Percentiles rank a stretch among this genome's conserved stretches.
Evolutionary conservation across 2,888 invertebrate genomes (phyloP).

Genomic region (Thyatira batis): DNA sequence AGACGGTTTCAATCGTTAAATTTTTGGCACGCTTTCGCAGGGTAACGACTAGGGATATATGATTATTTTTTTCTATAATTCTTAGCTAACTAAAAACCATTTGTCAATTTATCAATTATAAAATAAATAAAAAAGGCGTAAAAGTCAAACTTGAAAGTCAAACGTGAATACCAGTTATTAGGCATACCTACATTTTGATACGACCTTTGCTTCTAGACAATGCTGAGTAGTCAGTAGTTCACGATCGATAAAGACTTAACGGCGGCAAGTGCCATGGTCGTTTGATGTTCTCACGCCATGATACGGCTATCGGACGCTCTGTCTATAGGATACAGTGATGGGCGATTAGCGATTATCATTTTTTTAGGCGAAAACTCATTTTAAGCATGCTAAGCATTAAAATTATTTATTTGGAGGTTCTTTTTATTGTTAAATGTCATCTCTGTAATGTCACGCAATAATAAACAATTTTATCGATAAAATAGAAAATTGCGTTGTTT

Average conservation of each 20-base stretch:
- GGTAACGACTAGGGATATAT: too few relatives aligned
- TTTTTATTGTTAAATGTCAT: too few relatives aligned
- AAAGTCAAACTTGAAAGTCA: constrained; percentile 2
- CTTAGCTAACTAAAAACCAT: too few relatives aligned
- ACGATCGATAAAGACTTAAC: constrained; percentile 42
- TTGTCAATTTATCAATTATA: too few relatives aligned
- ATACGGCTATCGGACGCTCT: constrained; percentile 22
- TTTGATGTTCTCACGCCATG: constrained; percentile 47
- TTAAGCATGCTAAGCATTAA: background rate
- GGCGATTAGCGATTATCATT: constrained; percentile 8
- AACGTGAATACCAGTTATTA: background rate
- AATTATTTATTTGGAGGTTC: background rate
- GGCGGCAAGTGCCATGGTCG: constrained; percentile 54
- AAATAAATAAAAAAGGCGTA: background rate
- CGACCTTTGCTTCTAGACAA: constrained; percentile 21
- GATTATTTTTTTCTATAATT: too few relatives aligned
- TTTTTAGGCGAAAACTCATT: too few relatives aligned
- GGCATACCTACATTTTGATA: background rate
- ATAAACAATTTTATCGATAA: too few relatives aligned
- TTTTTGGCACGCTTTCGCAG: too few relatives aligned
- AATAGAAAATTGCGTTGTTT: too few relatives aligned
- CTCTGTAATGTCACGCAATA: too few relatives aligned
- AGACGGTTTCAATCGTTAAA: too few relatives aligned
- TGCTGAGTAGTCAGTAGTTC: constrained; percentile 40
- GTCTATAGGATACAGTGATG: constrained; percentile 4